These are phyloP conservation scores for Babyrousa celebensis DNA, from an alignment of 2,797 vertebrate genomes.

Conservation along the genomic window DNA sequence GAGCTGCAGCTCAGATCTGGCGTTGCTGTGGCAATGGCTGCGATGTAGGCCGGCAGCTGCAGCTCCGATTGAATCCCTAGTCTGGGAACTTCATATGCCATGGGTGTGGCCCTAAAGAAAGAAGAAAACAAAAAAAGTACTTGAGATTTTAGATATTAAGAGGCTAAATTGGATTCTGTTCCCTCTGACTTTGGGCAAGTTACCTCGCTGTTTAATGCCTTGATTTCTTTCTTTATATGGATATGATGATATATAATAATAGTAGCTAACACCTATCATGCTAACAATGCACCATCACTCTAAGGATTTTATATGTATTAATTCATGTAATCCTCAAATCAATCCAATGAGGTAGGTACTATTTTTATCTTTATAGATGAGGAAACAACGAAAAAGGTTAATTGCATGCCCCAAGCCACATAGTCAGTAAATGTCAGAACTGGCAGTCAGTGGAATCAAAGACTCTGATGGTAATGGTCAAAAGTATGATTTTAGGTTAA, in stretches of 20 bases:
- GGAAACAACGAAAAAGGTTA: conserved; percentile 34
- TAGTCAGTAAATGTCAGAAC: conserved; percentile 12
- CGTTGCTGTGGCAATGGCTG: too few relatives aligned
- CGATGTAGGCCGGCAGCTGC: too few relatives aligned
- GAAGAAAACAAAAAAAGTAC: background rate
- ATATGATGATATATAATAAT: conserved; percentile 4
- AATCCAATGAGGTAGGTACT: background rate
- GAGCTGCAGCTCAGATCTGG: too few relatives aligned
- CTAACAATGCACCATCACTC: background rate
- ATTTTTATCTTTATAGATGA: conserved; percentile 45
- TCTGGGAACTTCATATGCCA: too few relatives aligned
- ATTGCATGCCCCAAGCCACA: background rate
- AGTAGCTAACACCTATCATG: background rate
- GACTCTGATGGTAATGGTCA: background rate
- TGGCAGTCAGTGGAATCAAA: background rate
- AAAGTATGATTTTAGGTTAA: conserved; percentile 52
- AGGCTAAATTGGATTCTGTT: conserved; percentile 16
- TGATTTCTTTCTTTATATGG: conserved; percentile 51
- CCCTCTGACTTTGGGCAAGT: background rate
- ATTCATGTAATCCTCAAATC: conserved; percentile 22
- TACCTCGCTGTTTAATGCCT: background rate
- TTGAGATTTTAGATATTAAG: conserved; percentile 16
- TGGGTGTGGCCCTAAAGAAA: too few relatives aligned
- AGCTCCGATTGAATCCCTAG: too few relatives aligned
- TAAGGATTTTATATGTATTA: background rate